phyloP scores from a whole-genome alignment of 2,113 vertebrate genomes.

The Lipophrys pholis region DNA sequence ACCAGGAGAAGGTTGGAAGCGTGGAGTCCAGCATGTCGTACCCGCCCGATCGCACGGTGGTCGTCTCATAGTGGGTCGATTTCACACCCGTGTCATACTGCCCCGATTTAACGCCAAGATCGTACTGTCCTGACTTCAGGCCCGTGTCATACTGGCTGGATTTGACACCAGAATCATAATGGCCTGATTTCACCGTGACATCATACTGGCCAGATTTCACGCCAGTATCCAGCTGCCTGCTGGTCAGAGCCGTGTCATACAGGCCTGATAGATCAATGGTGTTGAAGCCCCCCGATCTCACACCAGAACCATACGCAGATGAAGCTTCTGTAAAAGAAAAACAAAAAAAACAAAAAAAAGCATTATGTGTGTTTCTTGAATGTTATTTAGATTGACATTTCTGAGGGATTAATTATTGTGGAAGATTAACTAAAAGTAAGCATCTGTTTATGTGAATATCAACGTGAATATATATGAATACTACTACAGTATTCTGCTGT shows the following conservation, averaged over 20 bases:
- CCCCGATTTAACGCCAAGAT: conserved; percentile 14
- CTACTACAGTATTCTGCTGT: too few relatives aligned
- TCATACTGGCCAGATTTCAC: conserved; percentile 48
- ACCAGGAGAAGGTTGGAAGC: conserved; percentile 73
- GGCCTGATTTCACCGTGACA: conserved; percentile 1
- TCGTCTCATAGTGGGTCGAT: conserved; percentile 35
- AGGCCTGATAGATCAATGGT: conserved; percentile 53
- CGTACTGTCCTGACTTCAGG: conserved; percentile 28
- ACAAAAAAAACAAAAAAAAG: conserved; percentile 25
- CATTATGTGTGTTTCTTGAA: neutral
- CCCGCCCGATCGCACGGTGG: conserved; percentile 28
- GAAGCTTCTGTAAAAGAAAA: conserved; percentile 48
- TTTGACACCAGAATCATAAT: conserved; percentile 15
- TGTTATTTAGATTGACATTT: too few relatives aligned
- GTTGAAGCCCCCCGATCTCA: conserved; percentile 47
- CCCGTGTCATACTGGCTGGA: conserved; percentile 22
- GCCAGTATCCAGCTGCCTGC: conserved; percentile 26
- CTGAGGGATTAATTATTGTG: neutral
- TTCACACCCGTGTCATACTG: conserved; percentile 27
- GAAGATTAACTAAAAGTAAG: neutral
- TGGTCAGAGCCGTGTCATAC: conserved; percentile 41
- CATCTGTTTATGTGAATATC: neutral
- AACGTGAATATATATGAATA: neutral
- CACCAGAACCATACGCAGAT: conserved; percentile 46
- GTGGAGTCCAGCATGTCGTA: conserved; percentile 71